phyloP scores from a whole-genome alignment of 2,797 vertebrate species.

The Malurus leucopterus region DNA sequence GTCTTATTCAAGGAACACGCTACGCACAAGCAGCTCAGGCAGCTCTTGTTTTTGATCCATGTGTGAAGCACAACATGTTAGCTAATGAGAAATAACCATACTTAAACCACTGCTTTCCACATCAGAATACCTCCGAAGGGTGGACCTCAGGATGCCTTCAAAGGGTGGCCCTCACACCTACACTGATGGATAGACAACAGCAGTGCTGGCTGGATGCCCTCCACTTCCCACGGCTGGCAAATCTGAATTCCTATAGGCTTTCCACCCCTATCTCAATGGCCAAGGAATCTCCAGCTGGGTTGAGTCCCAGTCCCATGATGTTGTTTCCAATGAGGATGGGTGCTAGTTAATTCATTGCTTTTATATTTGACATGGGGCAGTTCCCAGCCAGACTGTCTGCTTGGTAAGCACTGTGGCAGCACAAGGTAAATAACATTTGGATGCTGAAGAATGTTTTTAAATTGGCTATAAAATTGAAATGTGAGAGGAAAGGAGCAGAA shows the following conservation, averaged over 20 bases:
- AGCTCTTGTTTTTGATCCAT: not conserved
- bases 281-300: not conserved
- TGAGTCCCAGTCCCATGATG: not conserved
- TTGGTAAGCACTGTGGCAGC: not conserved
- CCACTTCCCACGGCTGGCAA: not conserved
- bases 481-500: not conserved
- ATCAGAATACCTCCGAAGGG: not conserved
- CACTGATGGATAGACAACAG: not conserved
- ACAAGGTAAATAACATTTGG: not conserved
- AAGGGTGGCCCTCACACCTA: not conserved
- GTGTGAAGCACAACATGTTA: not conserved
- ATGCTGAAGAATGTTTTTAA: not conserved
- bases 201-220: not conserved
- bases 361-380: not conserved
- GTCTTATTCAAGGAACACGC: not conserved
- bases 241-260: not conserved
- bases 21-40: not conserved
- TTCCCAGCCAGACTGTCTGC: not conserved
- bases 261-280: not conserved
- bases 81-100: not conserved
- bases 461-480: not conserved
- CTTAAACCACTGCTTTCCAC: not conserved
- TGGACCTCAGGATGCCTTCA: not conserved
- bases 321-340: not conserved
- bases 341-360: not conserved